Evolutionary conservation across 1,140 invertebrate genomes (phyloP).

Genomic region (Bombus waltoni): DNA sequence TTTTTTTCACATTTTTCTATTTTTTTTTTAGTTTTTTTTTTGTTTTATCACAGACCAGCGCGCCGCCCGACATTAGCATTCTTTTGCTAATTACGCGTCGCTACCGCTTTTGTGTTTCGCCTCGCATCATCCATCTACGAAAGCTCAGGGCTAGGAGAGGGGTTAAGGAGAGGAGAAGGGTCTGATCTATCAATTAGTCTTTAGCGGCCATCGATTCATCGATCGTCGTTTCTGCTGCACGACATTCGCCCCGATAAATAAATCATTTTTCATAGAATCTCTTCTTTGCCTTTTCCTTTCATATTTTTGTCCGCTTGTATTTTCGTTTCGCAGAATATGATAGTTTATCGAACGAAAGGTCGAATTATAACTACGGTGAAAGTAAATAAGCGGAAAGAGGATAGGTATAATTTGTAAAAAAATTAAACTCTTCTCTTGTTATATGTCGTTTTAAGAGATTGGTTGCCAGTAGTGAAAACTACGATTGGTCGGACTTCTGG

Average conservation of each 20-base stretch:
- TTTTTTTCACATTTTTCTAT: conserved; percentile 34
- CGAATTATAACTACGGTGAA: background rate
- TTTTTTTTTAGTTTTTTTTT: conserved; percentile 30
- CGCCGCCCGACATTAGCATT: conserved; percentile 38
- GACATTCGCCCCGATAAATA: background rate
- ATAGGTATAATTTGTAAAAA: background rate
- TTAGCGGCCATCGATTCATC: background rate
- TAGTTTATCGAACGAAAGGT: background rate
- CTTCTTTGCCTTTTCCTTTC: background rate
- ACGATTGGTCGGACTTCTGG: background rate
- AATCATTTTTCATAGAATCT: background rate
- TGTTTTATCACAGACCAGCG: conserved; percentile 65
- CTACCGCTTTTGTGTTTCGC: conserved; percentile 32
- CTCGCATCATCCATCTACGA: conserved; percentile 34
- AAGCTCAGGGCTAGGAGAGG: conserved; percentile 27
- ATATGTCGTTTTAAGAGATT: background rate
- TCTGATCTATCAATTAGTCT: conserved; percentile 13
- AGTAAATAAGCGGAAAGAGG: background rate
- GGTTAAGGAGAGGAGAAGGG: conserved; percentile 8
- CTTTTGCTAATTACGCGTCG: conserved; percentile 52
- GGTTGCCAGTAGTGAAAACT: background rate
- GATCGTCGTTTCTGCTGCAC: background rate
- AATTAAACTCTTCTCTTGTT: background rate
- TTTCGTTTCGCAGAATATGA: background rate
- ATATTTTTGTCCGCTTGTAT: background rate